Percentiles rank a stretch among this genome's conserved stretches.
Evolutionary conservation across 2,797 vertebrate species (phyloP).

Genomic region (Catamblyrhynchus diadema): DNA sequence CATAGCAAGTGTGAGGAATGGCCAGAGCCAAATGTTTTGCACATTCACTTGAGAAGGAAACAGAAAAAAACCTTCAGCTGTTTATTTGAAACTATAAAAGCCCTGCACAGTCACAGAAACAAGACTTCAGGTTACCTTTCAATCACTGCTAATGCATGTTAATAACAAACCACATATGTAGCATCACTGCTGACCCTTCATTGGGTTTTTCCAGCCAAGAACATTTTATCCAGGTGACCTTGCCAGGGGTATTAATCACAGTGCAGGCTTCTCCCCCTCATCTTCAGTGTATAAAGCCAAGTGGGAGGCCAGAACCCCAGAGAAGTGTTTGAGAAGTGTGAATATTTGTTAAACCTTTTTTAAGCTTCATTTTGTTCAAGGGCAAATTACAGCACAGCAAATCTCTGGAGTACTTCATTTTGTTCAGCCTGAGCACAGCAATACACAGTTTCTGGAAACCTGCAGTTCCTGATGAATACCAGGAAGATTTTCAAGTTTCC

Average conservation of each 20-base stretch:
- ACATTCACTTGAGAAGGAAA: neutral
- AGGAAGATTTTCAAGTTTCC: conserved; percentile 32
- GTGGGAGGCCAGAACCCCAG: neutral
- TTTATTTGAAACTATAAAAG: neutral
- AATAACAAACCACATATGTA: neutral
- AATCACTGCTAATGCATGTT: neutral
- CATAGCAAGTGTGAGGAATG: neutral
- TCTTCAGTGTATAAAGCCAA: neutral
- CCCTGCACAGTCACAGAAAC: neutral
- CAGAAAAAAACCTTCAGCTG: neutral
- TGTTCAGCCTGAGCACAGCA: neutral
- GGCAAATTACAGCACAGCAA: neutral
- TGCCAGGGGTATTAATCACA: neutral
- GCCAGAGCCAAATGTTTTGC: neutral
- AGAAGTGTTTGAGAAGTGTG: neutral
- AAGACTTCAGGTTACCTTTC: neutral
- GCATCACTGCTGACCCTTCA: neutral
- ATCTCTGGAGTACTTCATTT: neutral
- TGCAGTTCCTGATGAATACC: neutral
- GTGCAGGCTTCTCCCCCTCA: neutral
- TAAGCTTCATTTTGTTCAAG: conserved; percentile 3
- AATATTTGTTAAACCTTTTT: neutral
- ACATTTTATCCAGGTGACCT: neutral
- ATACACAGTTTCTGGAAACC: neutral
- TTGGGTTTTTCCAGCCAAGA: neutral